Evolutionary conservation across 2,113 vertebrate species (phyloP).

Genomic region (Upupa epops): DNA sequence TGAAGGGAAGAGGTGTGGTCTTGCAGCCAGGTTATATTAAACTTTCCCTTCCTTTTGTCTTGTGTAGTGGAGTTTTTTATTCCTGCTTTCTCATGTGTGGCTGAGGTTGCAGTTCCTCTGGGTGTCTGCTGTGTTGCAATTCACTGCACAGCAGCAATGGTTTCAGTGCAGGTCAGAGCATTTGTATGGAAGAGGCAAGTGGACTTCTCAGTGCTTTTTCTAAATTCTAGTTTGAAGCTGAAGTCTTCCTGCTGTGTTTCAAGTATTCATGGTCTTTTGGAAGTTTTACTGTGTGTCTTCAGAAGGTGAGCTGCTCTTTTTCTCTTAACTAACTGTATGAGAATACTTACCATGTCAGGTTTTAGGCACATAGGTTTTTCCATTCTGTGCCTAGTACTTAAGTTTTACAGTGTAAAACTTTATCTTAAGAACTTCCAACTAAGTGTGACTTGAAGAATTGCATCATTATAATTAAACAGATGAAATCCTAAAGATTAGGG

Average conservation of each 20-base stretch:
- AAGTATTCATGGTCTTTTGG: neutral
- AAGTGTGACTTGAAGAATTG: neutral
- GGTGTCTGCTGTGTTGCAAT: neutral
- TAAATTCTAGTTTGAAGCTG: neutral
- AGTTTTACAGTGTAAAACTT: neutral
- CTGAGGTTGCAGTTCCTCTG: neutral
- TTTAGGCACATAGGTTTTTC: neutral
- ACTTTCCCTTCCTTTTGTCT: neutral
- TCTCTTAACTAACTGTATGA: neutral
- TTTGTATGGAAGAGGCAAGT: neutral
- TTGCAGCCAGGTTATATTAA: neutral
- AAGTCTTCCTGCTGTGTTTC: neutral
- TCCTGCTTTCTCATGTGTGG: fast-evolving
- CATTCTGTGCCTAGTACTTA: neutral
- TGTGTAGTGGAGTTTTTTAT: neutral
- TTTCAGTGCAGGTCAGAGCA: neutral
- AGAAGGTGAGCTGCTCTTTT: neutral
- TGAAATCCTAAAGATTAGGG: neutral
- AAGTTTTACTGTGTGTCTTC: neutral
- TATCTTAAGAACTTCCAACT: neutral
- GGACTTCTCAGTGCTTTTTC: neutral
- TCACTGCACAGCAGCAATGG: neutral
- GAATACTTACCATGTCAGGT: fast-evolving
- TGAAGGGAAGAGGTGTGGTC: neutral
- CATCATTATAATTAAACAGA: neutral